Percentiles rank a stretch among this genome's conserved stretches.
These are phyloP conservation scores for Phylloscopus trochilus DNA, from an alignment of 2,113 vertebrate genomes.

Conservation along the genomic window DNA sequence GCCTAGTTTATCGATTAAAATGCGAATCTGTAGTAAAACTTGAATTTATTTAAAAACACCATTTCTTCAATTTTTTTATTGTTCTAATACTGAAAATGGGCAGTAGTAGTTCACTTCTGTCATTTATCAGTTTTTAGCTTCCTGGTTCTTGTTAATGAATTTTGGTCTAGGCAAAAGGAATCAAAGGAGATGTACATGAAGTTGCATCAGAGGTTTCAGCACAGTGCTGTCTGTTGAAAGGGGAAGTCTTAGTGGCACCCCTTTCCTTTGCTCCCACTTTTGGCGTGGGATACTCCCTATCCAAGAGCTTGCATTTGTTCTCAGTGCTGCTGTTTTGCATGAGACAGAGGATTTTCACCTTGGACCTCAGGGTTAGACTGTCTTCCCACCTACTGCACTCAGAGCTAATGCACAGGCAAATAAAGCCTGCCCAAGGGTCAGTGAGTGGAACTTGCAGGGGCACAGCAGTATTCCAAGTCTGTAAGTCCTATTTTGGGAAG, in stretches of 20 bases:
- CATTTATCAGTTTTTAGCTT: slow-evolving; percentile 5
- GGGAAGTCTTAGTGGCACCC: neutral
- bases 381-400: neutral
- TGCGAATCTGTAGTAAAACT: neutral
- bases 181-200: neutral
- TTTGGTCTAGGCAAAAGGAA: neutral
- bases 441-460: neutral
- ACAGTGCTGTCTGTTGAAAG: neutral
- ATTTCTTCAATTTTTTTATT: neutral
- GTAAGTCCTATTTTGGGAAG: neutral
- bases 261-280: neutral
- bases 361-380: neutral
- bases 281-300: neutral
- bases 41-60: neutral
- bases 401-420: neutral
- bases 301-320: neutral
- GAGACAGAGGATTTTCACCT: neutral
- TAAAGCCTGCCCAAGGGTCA: neutral
- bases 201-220: neutral
- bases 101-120: neutral
- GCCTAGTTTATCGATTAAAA: neutral
- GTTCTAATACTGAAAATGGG: neutral
- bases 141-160: neutral
- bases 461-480: neutral
- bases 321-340: neutral